A percentile compares a stretch with the other conserved stretches of the same genome.
Conservation (phyloP, 2,113 vertebrate genomes). For the Nycticebus coucang region DNA sequence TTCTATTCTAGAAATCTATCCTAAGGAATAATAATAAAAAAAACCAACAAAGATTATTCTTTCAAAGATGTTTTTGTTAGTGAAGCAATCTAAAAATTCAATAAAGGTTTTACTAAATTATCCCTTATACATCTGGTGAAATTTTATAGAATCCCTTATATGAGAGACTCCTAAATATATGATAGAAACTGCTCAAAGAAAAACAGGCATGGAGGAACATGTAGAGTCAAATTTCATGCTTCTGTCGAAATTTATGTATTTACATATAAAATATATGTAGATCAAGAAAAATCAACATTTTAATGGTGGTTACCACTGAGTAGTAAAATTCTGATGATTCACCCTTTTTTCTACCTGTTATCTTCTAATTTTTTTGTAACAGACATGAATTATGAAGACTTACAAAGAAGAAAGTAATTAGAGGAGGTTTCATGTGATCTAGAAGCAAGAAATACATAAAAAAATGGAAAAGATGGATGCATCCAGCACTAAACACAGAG, state of each 20-base stretch:
- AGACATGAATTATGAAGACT: not conserved
- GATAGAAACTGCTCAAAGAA: conserved; percentile 11
- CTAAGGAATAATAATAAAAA: not conserved
- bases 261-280: not conserved
- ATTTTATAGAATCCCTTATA: conserved; percentile 20
- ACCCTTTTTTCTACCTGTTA: not conserved
- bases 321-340: not conserved
- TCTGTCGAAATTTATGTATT: not conserved
- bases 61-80: not conserved
- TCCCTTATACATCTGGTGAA: not conserved
- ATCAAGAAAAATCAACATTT: not conserved
- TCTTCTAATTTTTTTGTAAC: conserved; percentile 18
- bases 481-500: not conserved
- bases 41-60: not conserved
- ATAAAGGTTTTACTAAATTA: conserved; percentile 3
- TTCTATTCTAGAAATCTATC: not conserved
- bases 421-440: not conserved
- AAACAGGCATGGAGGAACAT: not conserved
- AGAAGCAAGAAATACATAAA: not conserved
- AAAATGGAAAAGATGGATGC: not conserved
- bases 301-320: not conserved
- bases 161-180: not conserved
- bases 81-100: conserved; percentile 3
- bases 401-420: not conserved
- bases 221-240: not conserved